Evolutionary conservation across 1,140 invertebrate species (phyloP), one percentile per base, ranked within the genome.

Genomic region (Drosophila suzukii): DNA sequence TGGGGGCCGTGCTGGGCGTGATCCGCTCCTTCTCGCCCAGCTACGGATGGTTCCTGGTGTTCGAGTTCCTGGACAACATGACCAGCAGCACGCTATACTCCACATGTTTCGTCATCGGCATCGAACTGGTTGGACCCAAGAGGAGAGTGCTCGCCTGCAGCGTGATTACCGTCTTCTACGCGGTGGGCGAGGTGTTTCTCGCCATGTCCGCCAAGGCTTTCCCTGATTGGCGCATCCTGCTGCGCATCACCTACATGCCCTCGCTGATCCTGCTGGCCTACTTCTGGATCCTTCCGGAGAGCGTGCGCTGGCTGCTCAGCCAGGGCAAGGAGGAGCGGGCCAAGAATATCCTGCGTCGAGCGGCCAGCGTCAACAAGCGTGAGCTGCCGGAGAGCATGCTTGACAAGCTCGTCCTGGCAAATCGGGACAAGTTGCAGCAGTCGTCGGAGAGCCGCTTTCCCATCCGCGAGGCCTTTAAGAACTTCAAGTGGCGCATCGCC

Each of bases 101-200:
- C 44, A 94, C 94, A 6, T 94, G 93, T 51, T 95, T 94, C 88
- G 92, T 94, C 60, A 90, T 94, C 30, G 96, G 95, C 30, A 94
- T 97, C 89, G 97, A 98, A 90, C 93, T 96, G 70, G 95, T 97
- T 0, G 96, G 95, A 1, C 95, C 96, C 5, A 94, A 94, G 72
- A 95, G 95, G 57, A 93, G 97, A 73, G 96, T 96, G 0, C 93
- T 97, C 27, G 96, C 94, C 53, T 96, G 96, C 43, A 95, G 96
- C 0, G 80, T 96, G 0, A 94, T 96, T 34, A 95, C 95, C 43
- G 94, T 94, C 36, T 95, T 95, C 61, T 97, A 96, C 86, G 95
- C 96, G 0, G 77, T 96, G 11, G 97, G 97, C 1, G 94, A 96
- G 61, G 95, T 95, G 76, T 86, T 95, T 6, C 89, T 96, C 58